phyloP scores from a whole-genome alignment of 2,888 invertebrate genomes.

The Allygus modestus region DNA sequence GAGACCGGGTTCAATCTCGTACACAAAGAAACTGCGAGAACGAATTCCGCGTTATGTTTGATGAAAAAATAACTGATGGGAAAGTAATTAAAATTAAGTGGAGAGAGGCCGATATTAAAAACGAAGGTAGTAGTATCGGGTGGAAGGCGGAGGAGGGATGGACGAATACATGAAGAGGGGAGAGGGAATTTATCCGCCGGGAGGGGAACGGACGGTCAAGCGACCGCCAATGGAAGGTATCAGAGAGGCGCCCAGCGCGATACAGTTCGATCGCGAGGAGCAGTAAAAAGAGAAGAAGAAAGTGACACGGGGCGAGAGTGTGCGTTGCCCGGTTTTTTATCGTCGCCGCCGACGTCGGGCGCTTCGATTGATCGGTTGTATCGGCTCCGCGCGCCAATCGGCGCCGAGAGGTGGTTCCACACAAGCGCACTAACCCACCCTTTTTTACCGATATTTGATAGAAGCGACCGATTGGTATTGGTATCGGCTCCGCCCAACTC shows the following conservation, averaged over 20 bases:
- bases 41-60: conserved; percentile 33
- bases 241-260: conserved; percentile 10
- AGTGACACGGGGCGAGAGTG: conserved; percentile 34
- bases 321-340: conserved; percentile 58
- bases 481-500: conserved; percentile 53
- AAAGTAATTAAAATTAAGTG: conserved; percentile 48
- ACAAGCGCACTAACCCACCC: conserved; percentile 60
- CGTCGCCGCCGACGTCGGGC: conserved; percentile 35
- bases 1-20: too few species aligned
- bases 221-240: conserved; percentile 51
- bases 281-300: conserved; percentile 51
- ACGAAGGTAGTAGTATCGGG: conserved; percentile 20
- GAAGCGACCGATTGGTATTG: conserved; percentile 65
- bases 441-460: conserved; percentile 66
- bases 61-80: conserved; percentile 48
- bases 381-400: conserved; percentile 31
- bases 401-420: conserved; percentile 56
- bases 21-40: conserved; percentile 32
- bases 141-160: too few species aligned
- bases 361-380: conserved; percentile 55
- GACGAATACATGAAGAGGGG: conserved; percentile 30
- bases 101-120: conserved; percentile 49
- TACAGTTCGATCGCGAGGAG: conserved; percentile 46
- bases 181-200: conserved; percentile 14
- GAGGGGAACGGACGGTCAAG: conserved; percentile 25